Base-by-base conservation (phyloP, 2,113 vertebrate species). In the Salvelinus sp. region DNA sequence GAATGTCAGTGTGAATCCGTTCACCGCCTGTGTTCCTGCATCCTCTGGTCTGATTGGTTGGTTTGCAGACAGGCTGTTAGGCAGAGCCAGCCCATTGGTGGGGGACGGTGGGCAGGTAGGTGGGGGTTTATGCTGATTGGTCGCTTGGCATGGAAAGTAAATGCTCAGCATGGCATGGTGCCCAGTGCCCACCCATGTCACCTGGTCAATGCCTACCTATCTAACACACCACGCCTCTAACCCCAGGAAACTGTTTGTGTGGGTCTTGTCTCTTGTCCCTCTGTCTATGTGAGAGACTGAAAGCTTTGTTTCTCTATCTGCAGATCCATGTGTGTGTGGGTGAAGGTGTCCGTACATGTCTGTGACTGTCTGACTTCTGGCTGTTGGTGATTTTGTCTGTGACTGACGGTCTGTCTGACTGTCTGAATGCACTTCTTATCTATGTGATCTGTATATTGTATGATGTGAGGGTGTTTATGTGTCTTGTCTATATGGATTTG, bases 71-170 rank as follows among this genome's bases (percentile, higher is more conserved):
- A 92, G 90, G 87, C 89, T 91, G 89, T 87, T 92, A 93, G 92
- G 92, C 87, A 91, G 90, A 90, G 82, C 70, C 85, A 85, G 88
- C 85, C 87, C 91, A 87, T 88, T 89, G 87, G 85, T 90, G 81
- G 90, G 88, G 86, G 90, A 92, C 75, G 81, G 90, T 90, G 89
- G 92, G 90, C 92, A 94, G 93, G 93, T 93, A 94, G 90, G 92
- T 92, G 79, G 81, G 88, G 88, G 79, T 86, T 84, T 78, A 65
- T 82, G 83, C 57, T 84, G 83, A 84, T 89, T 75, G 78, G 83
- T 64, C 70, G 87, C 83, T 91, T 88, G 83, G 93, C 91, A 91
- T 92, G 91, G 86, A 87, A 82, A 54, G 50, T 54, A 54, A 83
- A 62, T 72, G 79, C 84, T 91, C 78, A 70, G 92, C 92, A 92